Percentiles rank a stretch among this genome's conserved stretches.
Conservation (phyloP, 2,113 vertebrate genomes). For the Mastomys natalensis region DNA sequence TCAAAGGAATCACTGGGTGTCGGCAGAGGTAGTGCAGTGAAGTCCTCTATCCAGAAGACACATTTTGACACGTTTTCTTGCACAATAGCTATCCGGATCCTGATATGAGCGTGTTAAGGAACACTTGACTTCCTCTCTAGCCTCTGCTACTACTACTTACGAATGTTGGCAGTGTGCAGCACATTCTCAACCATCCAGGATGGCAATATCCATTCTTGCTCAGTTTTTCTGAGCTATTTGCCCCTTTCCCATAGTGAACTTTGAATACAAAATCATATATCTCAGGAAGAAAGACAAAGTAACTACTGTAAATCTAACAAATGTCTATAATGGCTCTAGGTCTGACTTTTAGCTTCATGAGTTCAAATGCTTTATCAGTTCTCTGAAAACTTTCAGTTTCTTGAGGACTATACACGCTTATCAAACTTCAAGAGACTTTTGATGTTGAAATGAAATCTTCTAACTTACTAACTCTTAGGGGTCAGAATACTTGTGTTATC, state of each 20-base stretch:
- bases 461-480: neutral
- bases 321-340: neutral
- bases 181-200: neutral
- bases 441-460: constrained; percentile 10
- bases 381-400: constrained; percentile 29
- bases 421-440: neutral
- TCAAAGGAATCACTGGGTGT: neutral
- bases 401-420: neutral
- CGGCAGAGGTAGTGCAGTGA: neutral
- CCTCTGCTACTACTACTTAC: neutral
- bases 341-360: constrained; percentile 12
- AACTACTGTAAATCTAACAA: constrained; percentile 37
- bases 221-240: constrained; percentile 2
- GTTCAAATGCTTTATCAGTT: neutral
- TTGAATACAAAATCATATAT: neutral
- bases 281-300: neutral
- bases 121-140: neutral
- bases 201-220: neutral
- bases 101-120: neutral
- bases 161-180: neutral
- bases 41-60: neutral
- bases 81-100: neutral
- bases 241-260: neutral
- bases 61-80: neutral
- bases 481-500: neutral